Conservation (phyloP, 2,888 invertebrate species). For the Diplolepis rosae region DNA sequence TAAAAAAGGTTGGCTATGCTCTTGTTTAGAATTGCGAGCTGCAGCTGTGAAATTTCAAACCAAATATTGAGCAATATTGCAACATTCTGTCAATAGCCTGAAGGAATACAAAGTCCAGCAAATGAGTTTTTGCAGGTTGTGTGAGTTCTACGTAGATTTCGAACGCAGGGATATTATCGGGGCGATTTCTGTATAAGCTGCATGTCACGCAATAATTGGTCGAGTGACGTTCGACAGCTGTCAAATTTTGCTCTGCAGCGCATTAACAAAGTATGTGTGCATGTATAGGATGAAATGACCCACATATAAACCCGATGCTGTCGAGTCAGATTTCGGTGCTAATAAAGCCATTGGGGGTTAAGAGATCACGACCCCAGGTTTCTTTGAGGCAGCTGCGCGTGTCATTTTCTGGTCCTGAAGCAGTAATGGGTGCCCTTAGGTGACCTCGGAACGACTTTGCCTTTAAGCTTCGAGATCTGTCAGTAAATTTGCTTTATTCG, state of each 20-base stretch:
- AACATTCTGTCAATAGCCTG: neutral
- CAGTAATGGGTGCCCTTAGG: slow-evolving; percentile 6
- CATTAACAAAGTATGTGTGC: slow-evolving; percentile 18
- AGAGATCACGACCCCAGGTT: slow-evolving; percentile 12
- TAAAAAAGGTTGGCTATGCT: no score
- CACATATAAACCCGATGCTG: slow-evolving; percentile 12
- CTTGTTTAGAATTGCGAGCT: no score
- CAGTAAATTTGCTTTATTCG: neutral
- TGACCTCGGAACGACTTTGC: slow-evolving; percentile 11
- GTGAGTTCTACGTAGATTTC: slow-evolving; percentile 19
- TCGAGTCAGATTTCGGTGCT: slow-evolving; percentile 27
- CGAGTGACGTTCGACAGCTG: slow-evolving; percentile 46
- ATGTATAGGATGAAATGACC: slow-evolving; percentile 20
- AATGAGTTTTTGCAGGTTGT: slow-evolving; percentile 8
- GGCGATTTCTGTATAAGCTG: slow-evolving; percentile 25
- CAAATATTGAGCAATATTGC: neutral
- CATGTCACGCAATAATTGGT: slow-evolving; percentile 36
- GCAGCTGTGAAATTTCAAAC: neutral
- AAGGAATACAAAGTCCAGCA: slow-evolving; percentile 1
- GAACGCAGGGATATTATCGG: slow-evolving; percentile 21
- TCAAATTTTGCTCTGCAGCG: slow-evolving; percentile 39
- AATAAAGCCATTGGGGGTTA: slow-evolving; percentile 25
- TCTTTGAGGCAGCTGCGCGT: slow-evolving; percentile 25
- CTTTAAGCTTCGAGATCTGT: slow-evolving; percentile 3
- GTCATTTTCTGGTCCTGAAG: slow-evolving; percentile 12